Base-by-base conservation (phyloP, 2,888 invertebrate genomes). In the Diarsia dahlii region DNA sequence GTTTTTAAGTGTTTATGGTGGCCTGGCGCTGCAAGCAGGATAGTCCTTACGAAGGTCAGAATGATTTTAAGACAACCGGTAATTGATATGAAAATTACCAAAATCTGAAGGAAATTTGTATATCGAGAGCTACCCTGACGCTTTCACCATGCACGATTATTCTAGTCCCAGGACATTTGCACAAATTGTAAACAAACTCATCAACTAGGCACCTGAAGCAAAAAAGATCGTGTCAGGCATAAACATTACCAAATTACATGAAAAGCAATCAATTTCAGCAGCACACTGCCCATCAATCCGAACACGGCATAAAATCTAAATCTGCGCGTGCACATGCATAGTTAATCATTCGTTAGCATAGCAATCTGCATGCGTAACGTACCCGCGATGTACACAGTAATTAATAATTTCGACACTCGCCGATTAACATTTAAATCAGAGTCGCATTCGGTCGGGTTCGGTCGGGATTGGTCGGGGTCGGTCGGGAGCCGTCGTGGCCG, bases 361-460 rank as follows among this genome's bases (percentile, higher is more conserved):
- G 94, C 96, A 96, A 96, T 96, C 96, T 96, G 95, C 95, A 96
- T 96, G 93, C 94, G 94, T 94, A 94, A 95, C 94, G 91, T 90
- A 90, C 89, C 91, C 92, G 92, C 91, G 93, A 93, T 84, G 75
- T 91, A 91, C 91, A 92, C 91, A 89, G 94, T 94, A 94, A 96
- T 96, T 96, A 96, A 96, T 96, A 96, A 96, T 96, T 96, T 96
- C 95, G 93, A 94, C 95, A 95, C 96, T 94, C 90, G 89, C 91
- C 93, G 92, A 95, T 96, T 95, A 95, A 95, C 95, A 94, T 95
- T 96, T 95, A 95, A 94, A 95, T 94, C 94, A 91, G 90, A 88
- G 74, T 84, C 74, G 71, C 85, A 88, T 88, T 88, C 72, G 89
- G 90, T 89, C 88, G 88, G 91, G 87, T 91, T 93, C 90, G 92